Conservation (phyloP, 2,113 vertebrate species). For the Okapia johnstoni region DNA sequence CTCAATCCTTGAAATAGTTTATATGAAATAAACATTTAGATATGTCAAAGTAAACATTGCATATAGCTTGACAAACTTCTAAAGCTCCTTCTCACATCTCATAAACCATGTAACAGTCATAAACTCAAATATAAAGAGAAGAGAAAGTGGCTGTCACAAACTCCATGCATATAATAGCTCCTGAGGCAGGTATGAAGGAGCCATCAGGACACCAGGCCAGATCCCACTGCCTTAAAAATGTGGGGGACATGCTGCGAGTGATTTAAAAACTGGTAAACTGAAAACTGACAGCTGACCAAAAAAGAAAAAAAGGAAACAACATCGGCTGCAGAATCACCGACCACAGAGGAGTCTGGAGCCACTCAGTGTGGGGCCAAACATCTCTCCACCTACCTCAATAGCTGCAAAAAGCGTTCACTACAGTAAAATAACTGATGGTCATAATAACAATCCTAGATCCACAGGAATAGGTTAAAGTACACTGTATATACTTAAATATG, state of each 20-base stretch:
- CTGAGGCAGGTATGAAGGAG: neutral
- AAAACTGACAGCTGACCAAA: neutral
- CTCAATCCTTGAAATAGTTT: neutral
- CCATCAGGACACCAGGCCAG: neutral
- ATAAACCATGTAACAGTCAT: neutral
- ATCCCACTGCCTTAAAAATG: neutral
- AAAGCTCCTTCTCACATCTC: neutral
- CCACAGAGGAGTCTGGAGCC: neutral
- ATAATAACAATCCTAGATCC: neutral
- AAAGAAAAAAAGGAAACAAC: neutral
- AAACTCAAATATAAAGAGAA: conserved; percentile 6
- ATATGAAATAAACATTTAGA: neutral
- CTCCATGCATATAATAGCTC: neutral
- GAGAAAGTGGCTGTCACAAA: neutral
- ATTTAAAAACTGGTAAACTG: neutral
- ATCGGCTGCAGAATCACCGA: neutral
- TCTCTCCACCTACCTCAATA: neutral
- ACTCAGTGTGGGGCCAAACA: neutral
- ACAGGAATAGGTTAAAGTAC: neutral
- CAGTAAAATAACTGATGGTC: neutral
- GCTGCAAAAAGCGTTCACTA: neutral
- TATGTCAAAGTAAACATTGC: neutral
- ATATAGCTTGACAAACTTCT: conserved; percentile 6
- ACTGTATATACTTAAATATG: neutral
- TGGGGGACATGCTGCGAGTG: neutral